A percentile compares a stretch with the other conserved stretches of the same genome.
Evolutionary conservation across 2,888 invertebrate species (phyloP).

Genomic region (Harpalus rubripes): DNA sequence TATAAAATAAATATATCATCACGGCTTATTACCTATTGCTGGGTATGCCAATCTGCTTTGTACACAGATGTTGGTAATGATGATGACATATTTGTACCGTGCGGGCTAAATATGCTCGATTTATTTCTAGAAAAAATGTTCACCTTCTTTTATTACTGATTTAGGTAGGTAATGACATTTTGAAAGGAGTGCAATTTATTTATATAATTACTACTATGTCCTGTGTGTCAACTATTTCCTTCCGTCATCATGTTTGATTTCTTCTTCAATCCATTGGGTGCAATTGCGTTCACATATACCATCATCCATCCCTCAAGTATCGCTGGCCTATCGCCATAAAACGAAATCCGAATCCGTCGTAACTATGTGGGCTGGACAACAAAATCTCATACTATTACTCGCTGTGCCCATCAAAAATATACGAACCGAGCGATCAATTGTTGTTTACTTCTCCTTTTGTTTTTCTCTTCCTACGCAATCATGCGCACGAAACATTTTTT

Average conservation of each 20-base stretch:
- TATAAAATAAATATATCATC: too few species aligned
- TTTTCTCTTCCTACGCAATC: background rate
- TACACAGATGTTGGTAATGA: too few species aligned
- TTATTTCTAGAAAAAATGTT: too few species aligned
- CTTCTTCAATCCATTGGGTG: background rate
- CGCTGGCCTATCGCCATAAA: background rate
- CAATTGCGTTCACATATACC: background rate
- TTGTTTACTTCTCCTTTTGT: conserved; percentile 53
- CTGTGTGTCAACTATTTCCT: too few species aligned
- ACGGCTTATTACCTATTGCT: too few species aligned
- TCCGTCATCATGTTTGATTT: background rate
- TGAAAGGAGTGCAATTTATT: too few species aligned
- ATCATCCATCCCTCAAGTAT: background rate
- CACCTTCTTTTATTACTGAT: too few species aligned
- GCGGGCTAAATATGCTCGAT: too few species aligned
- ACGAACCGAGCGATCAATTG: conserved; percentile 51
- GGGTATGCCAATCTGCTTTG: too few species aligned
- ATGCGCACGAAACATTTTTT: background rate
- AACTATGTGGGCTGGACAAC: background rate
- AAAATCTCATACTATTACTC: background rate
- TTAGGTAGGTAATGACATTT: too few species aligned
- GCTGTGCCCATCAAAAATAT: conserved; percentile 56
- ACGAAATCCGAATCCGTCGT: background rate
- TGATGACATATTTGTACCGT: too few species aligned
- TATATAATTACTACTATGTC: too few species aligned